Conservation (phyloP, 2,113 vertebrate genomes). For the Macrotis lagotis region DNA sequence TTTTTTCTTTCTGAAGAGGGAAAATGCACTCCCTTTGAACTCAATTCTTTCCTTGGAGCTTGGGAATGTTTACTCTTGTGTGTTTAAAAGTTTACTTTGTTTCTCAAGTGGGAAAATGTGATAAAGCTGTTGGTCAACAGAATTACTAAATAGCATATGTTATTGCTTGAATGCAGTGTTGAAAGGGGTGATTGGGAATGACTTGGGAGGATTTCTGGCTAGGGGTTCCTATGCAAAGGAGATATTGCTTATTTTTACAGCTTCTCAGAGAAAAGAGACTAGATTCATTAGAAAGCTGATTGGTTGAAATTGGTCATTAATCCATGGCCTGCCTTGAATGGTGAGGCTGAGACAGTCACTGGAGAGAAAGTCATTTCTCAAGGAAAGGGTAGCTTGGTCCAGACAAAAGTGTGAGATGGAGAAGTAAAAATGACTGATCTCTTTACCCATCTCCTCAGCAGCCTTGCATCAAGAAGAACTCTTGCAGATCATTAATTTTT, state of each 20-base stretch:
- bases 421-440: not conserved
- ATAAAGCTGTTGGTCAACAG: not conserved
- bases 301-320: not conserved
- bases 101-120: not conserved
- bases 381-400: not conserved
- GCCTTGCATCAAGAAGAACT: not conserved
- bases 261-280: not conserved
- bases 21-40: not conserved
- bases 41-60: not conserved
- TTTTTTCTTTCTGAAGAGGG: not conserved
- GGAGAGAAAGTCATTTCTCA: not conserved
- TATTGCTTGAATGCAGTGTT: not conserved
- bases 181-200: not conserved
- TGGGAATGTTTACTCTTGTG: not conserved
- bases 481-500: not conserved
- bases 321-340: not conserved
- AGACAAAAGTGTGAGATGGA: not conserved
- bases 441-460: not conserved
- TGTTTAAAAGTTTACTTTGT: not conserved
- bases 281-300: not conserved
- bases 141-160: not conserved
- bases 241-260: not conserved
- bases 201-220: not conserved
- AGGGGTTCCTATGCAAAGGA: not conserved
- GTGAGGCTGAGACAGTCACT: not conserved